These are phyloP conservation scores for Sinosuthora webbiana DNA, from an alignment of 2,113 vertebrate genomes.

Conservation along the genomic window DNA sequence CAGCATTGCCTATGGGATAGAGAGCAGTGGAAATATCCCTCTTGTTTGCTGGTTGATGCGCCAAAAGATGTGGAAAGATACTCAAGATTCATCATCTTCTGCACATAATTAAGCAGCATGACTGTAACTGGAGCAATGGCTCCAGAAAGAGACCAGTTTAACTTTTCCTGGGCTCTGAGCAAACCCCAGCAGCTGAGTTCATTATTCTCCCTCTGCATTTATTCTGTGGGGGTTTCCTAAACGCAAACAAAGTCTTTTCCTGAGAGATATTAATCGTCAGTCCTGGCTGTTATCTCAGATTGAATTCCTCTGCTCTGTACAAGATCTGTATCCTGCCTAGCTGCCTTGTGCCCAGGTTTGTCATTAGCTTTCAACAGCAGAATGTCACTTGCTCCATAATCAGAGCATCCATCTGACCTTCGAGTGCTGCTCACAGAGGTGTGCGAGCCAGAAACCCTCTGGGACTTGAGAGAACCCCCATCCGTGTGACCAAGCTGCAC, in stretches of 20 bases:
- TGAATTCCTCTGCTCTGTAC: background rate
- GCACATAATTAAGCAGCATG: background rate
- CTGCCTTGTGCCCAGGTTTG: background rate
- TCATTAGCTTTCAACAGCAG: constrained; percentile 28
- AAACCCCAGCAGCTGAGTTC: background rate
- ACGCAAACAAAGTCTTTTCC: background rate
- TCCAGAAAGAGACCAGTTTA: background rate
- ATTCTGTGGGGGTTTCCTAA: constrained; percentile 16
- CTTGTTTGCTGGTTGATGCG: background rate
- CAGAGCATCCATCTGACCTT: constrained; percentile 23
- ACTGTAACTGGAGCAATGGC: background rate
- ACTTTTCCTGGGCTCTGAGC: background rate
- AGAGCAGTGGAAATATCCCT: background rate
- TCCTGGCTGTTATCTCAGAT: background rate
- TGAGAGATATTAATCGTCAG: background rate
- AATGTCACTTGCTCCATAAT: background rate
- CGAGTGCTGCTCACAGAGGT: background rate
- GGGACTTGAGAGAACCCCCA: background rate
- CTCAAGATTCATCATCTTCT: background rate
- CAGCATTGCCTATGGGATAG: background rate
- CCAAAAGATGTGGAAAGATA: background rate
- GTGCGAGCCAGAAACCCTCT: constrained; percentile 8
- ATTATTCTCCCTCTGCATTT: background rate
- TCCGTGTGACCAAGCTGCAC: background rate
- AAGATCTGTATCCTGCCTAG: background rate